Base-by-base conservation (phyloP, 2,113 vertebrate genomes). In the Sakesphorus luctuosus region DNA sequence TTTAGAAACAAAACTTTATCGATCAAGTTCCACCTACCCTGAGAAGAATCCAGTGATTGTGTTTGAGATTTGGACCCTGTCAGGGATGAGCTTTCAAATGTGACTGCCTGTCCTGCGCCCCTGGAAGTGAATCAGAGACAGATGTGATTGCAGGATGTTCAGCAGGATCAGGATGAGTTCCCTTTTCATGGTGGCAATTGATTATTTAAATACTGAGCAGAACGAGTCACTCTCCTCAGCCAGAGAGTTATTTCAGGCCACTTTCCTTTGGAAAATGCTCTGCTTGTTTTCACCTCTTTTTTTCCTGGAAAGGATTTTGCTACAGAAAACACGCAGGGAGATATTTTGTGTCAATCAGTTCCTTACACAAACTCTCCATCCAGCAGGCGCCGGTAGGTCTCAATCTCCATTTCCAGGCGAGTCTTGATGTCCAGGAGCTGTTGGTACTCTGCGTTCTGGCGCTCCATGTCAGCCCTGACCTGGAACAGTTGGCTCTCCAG, bases 331-430 rank as follows among this genome's bases (percentile, higher is more conserved):
- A 61, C 2, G 4, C n/a, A 10, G 47, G 67, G 23, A n/a, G 56
- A 1, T 71, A 36, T 18, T 74, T 58, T 10, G 13, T 38, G 21
- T 61, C 19, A 7, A 56, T 10, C 12, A 5, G 76, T 24, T 26
- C 78, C 98, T 87, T 95, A 98, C 98, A 94, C 96, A 10, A 97
- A 93, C 31, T 98, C 98, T 3, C 98, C 98, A 16, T 98, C 98
- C 16, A 98, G 97, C 68, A 98, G 85, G 66, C 97, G 97, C 7
- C 98, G 97, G 38, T 98, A 98, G 84, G 97, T 98, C 82, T 98
- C 98, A 16, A 98, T 98, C 91, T 98, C 98, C 89, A 97, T 98
- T 85, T 98, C 98, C 94, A 98, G 96, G 21, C 96, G 97, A 21
- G 84, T 96, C 85, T 98, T 98, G 94, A 98, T 97, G 81, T 98